phyloP scores from a whole-genome alignment of 1,140 invertebrate genomes.

The Heliconius melpomene region DNA sequence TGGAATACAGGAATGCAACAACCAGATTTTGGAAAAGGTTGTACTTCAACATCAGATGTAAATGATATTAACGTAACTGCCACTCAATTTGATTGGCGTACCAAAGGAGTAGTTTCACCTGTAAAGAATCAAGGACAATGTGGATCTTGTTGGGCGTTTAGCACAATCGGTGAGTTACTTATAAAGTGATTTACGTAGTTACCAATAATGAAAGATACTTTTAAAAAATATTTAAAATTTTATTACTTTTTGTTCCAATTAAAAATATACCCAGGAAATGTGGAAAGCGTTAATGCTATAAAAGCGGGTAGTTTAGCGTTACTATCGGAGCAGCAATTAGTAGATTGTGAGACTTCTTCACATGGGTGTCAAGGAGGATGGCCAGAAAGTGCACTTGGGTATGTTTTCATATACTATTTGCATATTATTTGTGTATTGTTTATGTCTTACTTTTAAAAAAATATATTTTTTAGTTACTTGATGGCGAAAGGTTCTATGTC shows the following conservation, averaged over 20 bases:
- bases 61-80: background rate
- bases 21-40: background rate
- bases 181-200: background rate
- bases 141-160: slow-evolving; percentile 46
- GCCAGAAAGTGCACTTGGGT: background rate
- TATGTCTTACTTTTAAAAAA: background rate
- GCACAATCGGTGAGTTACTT: slow-evolving; percentile 30
- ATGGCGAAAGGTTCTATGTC: background rate
- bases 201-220: no score
- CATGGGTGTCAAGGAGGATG: background rate
- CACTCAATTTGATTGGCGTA: slow-evolving; percentile 35
- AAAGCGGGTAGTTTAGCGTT: slow-evolving; percentile 16
- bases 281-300: slow-evolving; percentile 33
- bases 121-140: slow-evolving; percentile 32
- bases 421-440: background rate
- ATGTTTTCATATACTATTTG: slow-evolving; percentile 1
- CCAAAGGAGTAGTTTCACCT: slow-evolving; percentile 24
- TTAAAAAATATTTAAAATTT: background rate
- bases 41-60: background rate
- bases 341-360: slow-evolving; percentile 24
- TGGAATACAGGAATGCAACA: slow-evolving; percentile 15
- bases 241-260: background rate
- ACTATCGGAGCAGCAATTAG: slow-evolving; percentile 36
- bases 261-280: slow-evolving; percentile 20
- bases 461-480: background rate